phyloP scores from a whole-genome alignment of 2,113 vertebrate genomes.

The Amia ocellicauda region DNA sequence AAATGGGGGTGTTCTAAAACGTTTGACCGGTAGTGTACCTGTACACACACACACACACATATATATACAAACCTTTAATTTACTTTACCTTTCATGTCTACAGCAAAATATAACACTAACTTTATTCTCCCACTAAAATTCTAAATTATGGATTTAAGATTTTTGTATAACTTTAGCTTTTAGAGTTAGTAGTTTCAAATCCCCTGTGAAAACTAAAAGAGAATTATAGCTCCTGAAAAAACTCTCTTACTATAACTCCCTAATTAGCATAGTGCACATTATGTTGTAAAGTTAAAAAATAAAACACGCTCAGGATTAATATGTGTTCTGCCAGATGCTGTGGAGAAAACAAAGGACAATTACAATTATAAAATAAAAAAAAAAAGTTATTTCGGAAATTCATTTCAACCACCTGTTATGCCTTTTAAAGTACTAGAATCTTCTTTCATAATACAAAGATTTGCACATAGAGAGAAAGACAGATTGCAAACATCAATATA shows the following conservation, averaged over 20 bases:
- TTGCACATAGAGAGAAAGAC: too few relatives aligned
- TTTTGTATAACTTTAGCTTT: not conserved
- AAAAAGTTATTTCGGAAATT: not conserved
- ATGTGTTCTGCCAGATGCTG: not conserved
- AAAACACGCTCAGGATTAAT: not conserved
- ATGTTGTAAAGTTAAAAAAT: not conserved
- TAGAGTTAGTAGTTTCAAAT: not conserved
- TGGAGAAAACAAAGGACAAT: not conserved
- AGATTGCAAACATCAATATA: too few relatives aligned
- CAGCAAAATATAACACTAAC: too few relatives aligned
- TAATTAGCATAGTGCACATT: not conserved
- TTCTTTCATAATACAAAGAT: not conserved
- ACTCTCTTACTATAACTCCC: not conserved
- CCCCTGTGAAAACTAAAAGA: conserved; percentile 1
- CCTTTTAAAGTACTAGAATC: not conserved
- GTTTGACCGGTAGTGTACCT: too few relatives aligned
- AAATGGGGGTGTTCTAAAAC: too few relatives aligned
- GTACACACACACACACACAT: too few relatives aligned
- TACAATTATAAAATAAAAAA: not conserved
- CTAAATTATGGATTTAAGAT: not conserved
- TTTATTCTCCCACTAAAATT: too few relatives aligned
- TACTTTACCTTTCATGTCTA: too few relatives aligned
- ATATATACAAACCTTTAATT: too few relatives aligned
- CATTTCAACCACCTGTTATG: not conserved
- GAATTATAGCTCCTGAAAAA: not conserved